Conservation (phyloP, 2,797 vertebrate species). For the Sebastes jordani region DNA sequence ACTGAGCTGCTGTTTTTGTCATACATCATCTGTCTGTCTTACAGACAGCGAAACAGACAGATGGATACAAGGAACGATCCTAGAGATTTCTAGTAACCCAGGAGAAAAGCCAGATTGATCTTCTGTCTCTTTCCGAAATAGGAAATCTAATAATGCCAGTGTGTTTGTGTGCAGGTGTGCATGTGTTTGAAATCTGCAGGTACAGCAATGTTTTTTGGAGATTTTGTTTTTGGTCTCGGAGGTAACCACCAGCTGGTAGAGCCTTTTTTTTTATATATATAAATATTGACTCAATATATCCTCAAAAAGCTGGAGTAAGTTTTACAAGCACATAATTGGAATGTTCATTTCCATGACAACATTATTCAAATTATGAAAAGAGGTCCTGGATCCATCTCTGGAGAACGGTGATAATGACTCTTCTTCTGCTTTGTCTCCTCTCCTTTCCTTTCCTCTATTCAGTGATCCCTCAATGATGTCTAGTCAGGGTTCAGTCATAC, state of each 20-base stretch:
- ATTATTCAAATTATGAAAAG: slow-evolving; percentile 31
- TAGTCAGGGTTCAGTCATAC: slow-evolving; percentile 29
- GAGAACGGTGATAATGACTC: not conserved
- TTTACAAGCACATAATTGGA: slow-evolving; percentile 32
- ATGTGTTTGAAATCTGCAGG: slow-evolving; percentile 28
- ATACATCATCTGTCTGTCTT: not conserved
- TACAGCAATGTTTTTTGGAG: slow-evolving; percentile 1
- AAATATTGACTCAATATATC: slow-evolving; percentile 44
- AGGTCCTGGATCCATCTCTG: not conserved
- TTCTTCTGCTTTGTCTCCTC: not conserved
- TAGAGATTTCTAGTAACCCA: not conserved
- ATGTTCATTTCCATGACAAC: slow-evolving; percentile 41
- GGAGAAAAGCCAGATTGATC: slow-evolving; percentile 15
- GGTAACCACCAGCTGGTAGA: slow-evolving; percentile 32
- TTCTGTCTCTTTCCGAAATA: slow-evolving; percentile 8
- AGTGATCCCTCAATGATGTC: slow-evolving; percentile 30
- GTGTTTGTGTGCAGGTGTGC: not conserved
- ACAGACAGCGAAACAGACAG: not conserved
- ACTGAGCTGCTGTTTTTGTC: not conserved
- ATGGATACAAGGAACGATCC: not conserved
- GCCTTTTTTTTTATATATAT: not conserved
- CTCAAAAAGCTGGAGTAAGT: slow-evolving; percentile 28
- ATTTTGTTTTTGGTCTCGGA: slow-evolving; percentile 4
- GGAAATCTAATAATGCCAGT: slow-evolving; percentile 14
- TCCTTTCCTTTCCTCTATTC: not conserved